Evolutionary conservation across 2,888 invertebrate species (phyloP).

Genomic region (Pristionchus fissidentatus): DNA sequence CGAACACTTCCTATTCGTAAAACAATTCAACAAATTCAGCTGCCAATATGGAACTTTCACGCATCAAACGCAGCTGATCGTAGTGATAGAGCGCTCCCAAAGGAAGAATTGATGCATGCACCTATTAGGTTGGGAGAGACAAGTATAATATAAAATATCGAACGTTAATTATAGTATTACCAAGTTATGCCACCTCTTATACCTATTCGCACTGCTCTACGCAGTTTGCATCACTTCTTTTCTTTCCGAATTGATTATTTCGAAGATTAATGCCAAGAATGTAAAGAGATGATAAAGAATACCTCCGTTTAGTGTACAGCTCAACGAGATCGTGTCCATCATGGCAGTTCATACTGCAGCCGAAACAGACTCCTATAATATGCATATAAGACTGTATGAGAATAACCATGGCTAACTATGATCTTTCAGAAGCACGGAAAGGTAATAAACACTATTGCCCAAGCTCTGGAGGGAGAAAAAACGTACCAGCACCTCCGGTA

Average conservation of each 20-base stretch:
- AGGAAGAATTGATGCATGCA: background rate
- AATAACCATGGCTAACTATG: too few relatives aligned
- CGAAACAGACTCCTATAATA: conserved; percentile 91
- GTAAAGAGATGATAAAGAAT: background rate
- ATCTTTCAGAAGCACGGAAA: too few relatives aligned
- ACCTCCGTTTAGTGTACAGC: conserved; percentile 88
- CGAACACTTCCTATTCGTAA: background rate
- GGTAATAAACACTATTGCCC: background rate
- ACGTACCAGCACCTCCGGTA: conserved; percentile 34
- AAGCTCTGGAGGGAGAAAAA: background rate
- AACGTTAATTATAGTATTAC: background rate
- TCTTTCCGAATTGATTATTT: background rate
- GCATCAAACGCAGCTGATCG: conserved; percentile 2
- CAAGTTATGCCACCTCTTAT: background rate
- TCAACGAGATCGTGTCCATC: conserved; percentile 95
- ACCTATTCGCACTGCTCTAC: background rate
- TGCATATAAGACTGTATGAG: background rate
- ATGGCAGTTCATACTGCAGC: conserved; percentile 94
- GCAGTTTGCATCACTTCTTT: background rate
- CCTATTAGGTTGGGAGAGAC: background rate
- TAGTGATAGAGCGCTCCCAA: background rate
- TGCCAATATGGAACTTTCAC: conserved; percentile 17
- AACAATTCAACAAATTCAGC: background rate
- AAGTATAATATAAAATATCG: background rate
- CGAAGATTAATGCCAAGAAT: background rate